Conservation (phyloP, 2,888 invertebrate species). For the Oegoconia quadripuncta region DNA sequence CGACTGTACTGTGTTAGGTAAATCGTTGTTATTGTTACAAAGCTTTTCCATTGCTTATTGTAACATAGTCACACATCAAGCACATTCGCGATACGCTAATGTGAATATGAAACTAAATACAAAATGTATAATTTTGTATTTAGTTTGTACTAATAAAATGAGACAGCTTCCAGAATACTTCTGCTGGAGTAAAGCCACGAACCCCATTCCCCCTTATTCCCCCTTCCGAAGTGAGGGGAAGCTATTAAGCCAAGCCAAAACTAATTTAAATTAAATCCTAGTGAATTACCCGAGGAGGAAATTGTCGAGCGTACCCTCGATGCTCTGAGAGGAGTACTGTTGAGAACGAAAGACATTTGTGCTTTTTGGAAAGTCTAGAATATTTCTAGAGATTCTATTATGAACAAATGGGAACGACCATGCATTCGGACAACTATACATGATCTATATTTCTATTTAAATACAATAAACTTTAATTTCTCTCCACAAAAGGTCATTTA, state of each 20-base stretch:
- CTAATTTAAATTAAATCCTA: constrained; percentile 88
- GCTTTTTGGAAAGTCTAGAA: constrained; percentile 1
- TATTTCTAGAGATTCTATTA: no score
- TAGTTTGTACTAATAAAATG: no score
- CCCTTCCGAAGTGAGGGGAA: constrained; percentile 74
- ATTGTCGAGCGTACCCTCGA: constrained; percentile 77
- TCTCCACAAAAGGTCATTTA: no score
- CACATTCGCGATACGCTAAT: no score
- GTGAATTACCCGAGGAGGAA: constrained; percentile 83
- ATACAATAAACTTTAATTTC: no score
- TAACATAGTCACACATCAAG: no score
- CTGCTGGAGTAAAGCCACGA: constrained; percentile 50
- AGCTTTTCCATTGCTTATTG: no score
- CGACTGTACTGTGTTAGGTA: no score
- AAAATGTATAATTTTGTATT: no score
- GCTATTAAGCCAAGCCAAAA: constrained; percentile 94
- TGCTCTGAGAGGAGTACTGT: constrained; percentile 61
- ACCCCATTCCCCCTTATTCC: constrained; percentile 40
- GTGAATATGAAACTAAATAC: no score
- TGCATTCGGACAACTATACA: no score
- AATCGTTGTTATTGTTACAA: no score
- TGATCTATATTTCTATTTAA: not conserved
- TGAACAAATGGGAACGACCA: not conserved
- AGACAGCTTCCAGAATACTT: constrained; percentile 50
- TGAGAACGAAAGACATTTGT: constrained; percentile 28